Evolutionary conservation across 2,113 vertebrate species (phyloP).

Genomic region (Eonycteris spelaea): DNA sequence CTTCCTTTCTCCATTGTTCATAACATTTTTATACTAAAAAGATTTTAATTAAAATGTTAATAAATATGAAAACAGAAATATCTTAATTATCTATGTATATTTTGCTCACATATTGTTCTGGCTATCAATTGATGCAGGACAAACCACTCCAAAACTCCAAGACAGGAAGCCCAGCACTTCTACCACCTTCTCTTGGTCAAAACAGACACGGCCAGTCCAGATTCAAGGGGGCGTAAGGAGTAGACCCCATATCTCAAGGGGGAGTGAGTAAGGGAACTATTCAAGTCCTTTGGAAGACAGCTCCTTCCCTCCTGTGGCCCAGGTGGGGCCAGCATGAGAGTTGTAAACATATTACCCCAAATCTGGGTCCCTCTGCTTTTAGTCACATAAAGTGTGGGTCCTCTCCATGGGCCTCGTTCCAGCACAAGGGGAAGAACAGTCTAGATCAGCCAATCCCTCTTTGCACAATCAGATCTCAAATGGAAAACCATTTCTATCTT

Average conservation of each 20-base stretch:
- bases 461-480: neutral
- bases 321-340: neutral
- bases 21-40: neutral
- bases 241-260: neutral
- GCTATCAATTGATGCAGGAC: neutral
- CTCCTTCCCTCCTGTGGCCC: neutral
- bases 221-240: neutral
- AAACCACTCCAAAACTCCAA: neutral
- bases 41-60: neutral
- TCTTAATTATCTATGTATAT: neutral
- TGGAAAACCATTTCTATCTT: neutral
- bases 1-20: neutral
- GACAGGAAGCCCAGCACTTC: neutral
- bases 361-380: neutral
- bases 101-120: neutral
- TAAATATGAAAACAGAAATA: neutral
- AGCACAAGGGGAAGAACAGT: neutral
- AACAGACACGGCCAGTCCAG: neutral
- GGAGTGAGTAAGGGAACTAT: neutral
- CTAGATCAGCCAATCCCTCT: neutral
- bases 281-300: neutral
- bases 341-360: neutral
- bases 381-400: neutral
- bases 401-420: neutral
- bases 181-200: neutral